Evolutionary conservation across 2,888 invertebrate species (phyloP), one percentile per base, ranked within the genome.

Genomic region (Aleiodes testaceus): DNA sequence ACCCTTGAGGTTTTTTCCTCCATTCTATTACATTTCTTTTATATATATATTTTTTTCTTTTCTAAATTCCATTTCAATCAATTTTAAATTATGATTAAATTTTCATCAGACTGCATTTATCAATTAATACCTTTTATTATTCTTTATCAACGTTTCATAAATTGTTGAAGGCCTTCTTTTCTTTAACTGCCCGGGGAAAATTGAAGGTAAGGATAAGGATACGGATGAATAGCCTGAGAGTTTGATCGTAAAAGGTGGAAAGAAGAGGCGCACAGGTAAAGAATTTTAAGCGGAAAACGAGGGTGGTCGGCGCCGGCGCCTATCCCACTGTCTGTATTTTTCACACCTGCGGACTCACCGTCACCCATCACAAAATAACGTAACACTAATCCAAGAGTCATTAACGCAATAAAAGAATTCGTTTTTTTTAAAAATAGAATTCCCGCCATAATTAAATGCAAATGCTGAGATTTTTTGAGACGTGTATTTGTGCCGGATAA

Each of bases 321-420:
- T 16, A 44, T 18, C 11, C 63, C n/a, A 45, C 64, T 52, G 65
- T 72, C 66, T 69, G 69, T 70, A 75, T 75, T 76, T 74, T 73
- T 75, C 77, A 74, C 77, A 74, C 74, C 72, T 72, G 68, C 69
- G 72, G 42, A 59, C 71, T 63, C 70, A 72, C 66, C 66, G 66
- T 63, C 70, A 64, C 73, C 44, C 45, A 26, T 59, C 59, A 18
- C 42, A 59, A 14, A 11, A 16, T 16, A 36, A 59, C 18, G 42
- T 59, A 36, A 59, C 73, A 76, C 75, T 26, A 26, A 26, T 26
- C 26, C 26, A 26, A 26, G 26, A 26, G 26, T 26, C 26, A n/a
- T n/a, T n/a, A 26, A 26, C 4, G 26, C 26, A 26, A 26, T 26
- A 26, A 26, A 26, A 26, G 5, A 4, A 26, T 26, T 22, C 4